These are phyloP conservation scores for Arrhamphus sclerolepis DNA, from an alignment of 2,797 vertebrate genomes.

Conservation along the genomic window DNA sequence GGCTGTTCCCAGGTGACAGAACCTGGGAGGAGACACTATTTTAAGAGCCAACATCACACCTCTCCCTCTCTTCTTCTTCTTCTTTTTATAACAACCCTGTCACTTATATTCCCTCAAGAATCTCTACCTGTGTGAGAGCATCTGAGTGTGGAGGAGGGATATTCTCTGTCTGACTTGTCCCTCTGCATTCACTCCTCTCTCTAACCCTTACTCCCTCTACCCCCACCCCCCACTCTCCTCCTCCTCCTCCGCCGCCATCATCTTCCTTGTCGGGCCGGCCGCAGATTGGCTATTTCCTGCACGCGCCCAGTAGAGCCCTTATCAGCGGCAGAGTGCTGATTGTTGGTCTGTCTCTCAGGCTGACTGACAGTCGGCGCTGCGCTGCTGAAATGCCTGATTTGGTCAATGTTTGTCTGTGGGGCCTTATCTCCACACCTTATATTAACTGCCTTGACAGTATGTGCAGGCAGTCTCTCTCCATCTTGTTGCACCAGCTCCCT, in stretches of 20 bases:
- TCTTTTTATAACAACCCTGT: constrained; percentile 21
- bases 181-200: constrained; percentile 51
- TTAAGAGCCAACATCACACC: constrained; percentile 78
- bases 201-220: constrained; percentile 41
- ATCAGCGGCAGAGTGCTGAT: constrained; percentile 82
- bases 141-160: constrained; percentile 42
- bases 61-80: constrained; percentile 15
- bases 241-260: constrained; percentile 30
- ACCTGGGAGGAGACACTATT: constrained; percentile 71
- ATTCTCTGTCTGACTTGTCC: constrained; percentile 64
- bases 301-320: constrained; percentile 81
- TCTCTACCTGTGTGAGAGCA: constrained; percentile 40
- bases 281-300: constrained; percentile 83
- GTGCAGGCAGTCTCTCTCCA: constrained; percentile 81
- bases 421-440: constrained; percentile 85
- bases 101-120: constrained; percentile 53
- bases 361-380: constrained; percentile 82
- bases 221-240: constrained; percentile 6
- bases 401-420: constrained; percentile 85
- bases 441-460: constrained; percentile 84
- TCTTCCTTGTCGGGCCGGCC: constrained; percentile 64
- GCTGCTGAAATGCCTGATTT: constrained; percentile 83
- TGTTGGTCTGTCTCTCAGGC: constrained; percentile 84
- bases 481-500: constrained; percentile 63
- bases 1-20: constrained; percentile 76